A percentile compares a stretch with the other conserved stretches of the same genome.
Evolutionary conservation across 2,113 vertebrate genomes (phyloP).

Genomic region (Puma concolor): DNA sequence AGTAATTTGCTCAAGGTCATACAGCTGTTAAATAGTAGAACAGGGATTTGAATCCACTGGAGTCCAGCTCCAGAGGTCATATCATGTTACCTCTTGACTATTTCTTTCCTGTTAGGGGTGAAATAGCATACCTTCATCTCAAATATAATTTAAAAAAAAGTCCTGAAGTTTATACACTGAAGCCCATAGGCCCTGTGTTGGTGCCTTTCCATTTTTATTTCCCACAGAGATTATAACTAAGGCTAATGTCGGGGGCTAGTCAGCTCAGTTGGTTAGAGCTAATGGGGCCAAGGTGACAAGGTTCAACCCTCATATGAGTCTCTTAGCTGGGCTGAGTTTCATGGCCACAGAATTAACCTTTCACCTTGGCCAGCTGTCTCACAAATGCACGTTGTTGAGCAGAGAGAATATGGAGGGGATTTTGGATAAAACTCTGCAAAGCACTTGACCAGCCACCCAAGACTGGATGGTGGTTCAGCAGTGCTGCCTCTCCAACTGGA

Average conservation of each 20-base stretch:
- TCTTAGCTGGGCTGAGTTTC: conserved; percentile 17
- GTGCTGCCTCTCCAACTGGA: not conserved
- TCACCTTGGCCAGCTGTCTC: conserved; percentile 56
- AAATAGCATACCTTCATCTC: not conserved
- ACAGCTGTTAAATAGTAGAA: not conserved
- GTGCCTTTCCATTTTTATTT: not conserved
- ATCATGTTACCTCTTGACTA: not conserved
- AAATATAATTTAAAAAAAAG: not conserved
- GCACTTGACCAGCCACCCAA: not conserved
- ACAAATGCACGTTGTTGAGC: not conserved
- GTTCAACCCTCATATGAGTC: not conserved
- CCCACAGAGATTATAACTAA: not conserved
- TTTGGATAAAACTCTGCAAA: not conserved
- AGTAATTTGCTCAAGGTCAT: not conserved
- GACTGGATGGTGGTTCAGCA: not conserved
- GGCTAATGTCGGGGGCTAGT: not conserved
- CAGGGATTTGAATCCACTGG: not conserved
- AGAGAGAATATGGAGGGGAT: not conserved
- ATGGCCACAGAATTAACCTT: conserved; percentile 58
- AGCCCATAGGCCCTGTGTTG: not conserved
- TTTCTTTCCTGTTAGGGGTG: not conserved
- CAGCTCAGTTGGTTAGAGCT: conserved; percentile 42
- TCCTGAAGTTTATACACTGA: not conserved
- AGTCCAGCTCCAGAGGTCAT: not conserved
- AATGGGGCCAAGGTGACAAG: conserved; percentile 39